These are phyloP conservation scores for Cariama cristata DNA, from an alignment of 2,113 vertebrate species.

Conservation along the genomic window DNA sequence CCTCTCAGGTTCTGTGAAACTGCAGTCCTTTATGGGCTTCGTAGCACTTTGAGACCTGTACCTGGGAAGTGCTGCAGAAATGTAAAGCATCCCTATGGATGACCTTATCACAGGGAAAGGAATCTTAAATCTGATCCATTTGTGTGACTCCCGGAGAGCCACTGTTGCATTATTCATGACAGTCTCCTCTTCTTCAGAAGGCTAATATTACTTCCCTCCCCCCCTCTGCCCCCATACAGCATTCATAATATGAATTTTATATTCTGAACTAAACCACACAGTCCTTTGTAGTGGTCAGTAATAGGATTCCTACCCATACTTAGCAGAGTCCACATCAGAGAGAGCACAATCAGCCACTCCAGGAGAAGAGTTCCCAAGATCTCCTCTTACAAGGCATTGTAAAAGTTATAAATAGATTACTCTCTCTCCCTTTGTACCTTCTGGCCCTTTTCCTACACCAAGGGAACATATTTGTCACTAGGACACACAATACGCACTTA, in stretches of 20 bases:
- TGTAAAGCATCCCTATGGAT: conserved; percentile 43
- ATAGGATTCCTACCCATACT: conserved; percentile 66
- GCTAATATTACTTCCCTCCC: conserved; percentile 72
- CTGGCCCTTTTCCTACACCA: conserved; percentile 52
- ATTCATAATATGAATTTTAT: conserved; percentile 75
- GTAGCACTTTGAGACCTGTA: not conserved
- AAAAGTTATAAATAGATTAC: conserved; percentile 71
- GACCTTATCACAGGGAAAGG: conserved; percentile 56
- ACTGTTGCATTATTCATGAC: conserved; percentile 69
- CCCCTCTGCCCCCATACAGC: conserved; percentile 52
- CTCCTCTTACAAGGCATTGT: conserved; percentile 80
- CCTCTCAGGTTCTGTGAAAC: not conserved
- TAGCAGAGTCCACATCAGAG: conserved; percentile 67
- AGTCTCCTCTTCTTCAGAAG: conserved; percentile 68
- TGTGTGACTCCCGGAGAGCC: conserved; percentile 65
- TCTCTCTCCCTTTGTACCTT: conserved; percentile 62
- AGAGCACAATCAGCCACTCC: conserved; percentile 69
- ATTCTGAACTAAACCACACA: conserved; percentile 69
- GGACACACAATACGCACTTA: conserved; percentile 67
- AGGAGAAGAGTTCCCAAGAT: conserved; percentile 80
- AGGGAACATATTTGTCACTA: conserved; percentile 72
- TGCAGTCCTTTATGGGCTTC: not conserved
- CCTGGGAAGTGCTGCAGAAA: conserved; percentile 35
- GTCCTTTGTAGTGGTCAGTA: conserved; percentile 74
- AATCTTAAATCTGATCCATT: conserved; percentile 69